Evolutionary conservation across 2,113 vertebrate species (phyloP).

Genomic region (Phyllostomus hastatus): DNA sequence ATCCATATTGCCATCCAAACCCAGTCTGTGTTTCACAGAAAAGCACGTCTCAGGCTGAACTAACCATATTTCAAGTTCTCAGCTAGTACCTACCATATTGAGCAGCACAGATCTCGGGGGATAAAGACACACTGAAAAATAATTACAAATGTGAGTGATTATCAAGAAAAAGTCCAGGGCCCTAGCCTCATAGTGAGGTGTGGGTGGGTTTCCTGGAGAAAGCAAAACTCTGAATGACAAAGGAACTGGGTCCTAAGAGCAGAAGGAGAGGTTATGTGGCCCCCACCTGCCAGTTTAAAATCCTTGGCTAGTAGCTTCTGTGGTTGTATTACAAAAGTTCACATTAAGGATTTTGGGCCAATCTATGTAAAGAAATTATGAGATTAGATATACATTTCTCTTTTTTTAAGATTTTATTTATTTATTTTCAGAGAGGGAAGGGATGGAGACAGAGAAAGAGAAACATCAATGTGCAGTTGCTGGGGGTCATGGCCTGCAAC

Average conservation of each 20-base stretch:
- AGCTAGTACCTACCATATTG: background rate
- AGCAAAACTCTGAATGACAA: background rate
- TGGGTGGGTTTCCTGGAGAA: background rate
- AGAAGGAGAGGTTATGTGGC: background rate
- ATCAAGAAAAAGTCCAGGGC: background rate
- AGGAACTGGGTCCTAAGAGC: background rate
- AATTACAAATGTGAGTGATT: background rate
- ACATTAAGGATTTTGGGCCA: background rate
- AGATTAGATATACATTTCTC: background rate
- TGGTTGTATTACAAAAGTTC: background rate
- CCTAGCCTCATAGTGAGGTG: background rate
- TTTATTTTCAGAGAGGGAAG: no score
- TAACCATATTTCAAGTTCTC: background rate
- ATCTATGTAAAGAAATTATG: background rate
- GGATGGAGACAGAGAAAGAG: no score
- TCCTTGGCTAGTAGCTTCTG: background rate
- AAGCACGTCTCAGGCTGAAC: background rate
- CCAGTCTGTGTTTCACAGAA: background rate
- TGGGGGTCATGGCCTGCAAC: no score
- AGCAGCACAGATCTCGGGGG: no score
- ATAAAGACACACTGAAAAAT: background rate
- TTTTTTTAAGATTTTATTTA: no score
- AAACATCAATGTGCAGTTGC: no score
- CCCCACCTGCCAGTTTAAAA: background rate
- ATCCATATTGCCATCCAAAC: background rate